Evolutionary conservation across 64 coral and sea anemone genomes (phyloP), one percentile per base, ranked within the genome.

Genomic region (Pocillopora verrucosa): DNA sequence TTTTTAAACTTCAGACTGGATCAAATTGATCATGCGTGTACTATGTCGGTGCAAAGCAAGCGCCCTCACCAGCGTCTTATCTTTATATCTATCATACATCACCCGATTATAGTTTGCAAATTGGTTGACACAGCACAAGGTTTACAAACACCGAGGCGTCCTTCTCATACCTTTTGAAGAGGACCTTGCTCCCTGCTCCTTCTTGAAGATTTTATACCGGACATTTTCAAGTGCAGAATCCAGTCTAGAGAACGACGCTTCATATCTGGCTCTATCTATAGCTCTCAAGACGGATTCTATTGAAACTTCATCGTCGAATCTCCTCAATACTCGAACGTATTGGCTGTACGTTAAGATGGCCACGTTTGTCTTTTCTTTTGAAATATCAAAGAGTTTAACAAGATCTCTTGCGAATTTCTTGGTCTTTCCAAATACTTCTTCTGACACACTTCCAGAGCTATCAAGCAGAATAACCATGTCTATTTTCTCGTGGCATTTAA

Each of bases 381-480:
- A 73, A 61, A 91, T 61, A 14, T 45, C 30, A 61, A 91, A 91
- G 58, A 65, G 59, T 63, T 67, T 91, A 11, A 83, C 76, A 34
- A 91, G 89, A 45, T 91, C 74, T 24, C 61, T 36, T 34, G 80
- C 89, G 76, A 91, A 84, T 11, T 30, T 65, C 16, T 91, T 91
- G 9, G 70, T 51, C 10, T 56, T 56, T 13, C 73, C 70, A 60
- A 91, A 91, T 13, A 82, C 69, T 38, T 85, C 11, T 74, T 65
- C 65, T 16, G 89, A 64, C 30, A 91, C 36, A 85, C 80, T 91
- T 34, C 80, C 89, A 56, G 89, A 91, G 12, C 80, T 67, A 34
- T 91, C 89, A 34, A 91, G 24, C 45, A 91, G 36, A 17, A 91
- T 76, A 12, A 51, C 89, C 35, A 91, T 64, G 36, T 91, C 89